Evolutionary conservation across 2,888 invertebrate species (phyloP).

Genomic region (Nomada fabriciana): DNA sequence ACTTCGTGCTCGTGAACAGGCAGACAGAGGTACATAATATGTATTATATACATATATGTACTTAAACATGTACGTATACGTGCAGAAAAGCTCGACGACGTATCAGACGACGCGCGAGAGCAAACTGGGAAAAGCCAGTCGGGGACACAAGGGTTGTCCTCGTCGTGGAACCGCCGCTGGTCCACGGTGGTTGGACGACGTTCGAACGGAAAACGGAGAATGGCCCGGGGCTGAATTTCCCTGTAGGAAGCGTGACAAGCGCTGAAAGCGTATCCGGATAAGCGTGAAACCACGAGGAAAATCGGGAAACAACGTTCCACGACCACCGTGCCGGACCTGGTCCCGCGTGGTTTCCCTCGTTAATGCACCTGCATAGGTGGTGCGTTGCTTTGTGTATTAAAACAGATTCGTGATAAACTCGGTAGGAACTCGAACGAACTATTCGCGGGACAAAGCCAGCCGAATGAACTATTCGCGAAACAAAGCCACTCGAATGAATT

Average conservation of each 20-base stretch:
- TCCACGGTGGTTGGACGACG: neutral
- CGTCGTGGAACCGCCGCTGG: too few species aligned
- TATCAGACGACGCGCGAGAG: neutral
- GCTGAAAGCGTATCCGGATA: conserved; percentile 62
- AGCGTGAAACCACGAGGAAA: conserved; percentile 63
- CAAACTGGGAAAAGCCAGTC: conserved; percentile 1
- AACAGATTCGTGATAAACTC: neutral
- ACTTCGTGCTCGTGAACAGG: neutral
- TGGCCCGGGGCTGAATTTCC: conserved; percentile 53
- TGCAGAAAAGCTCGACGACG: neutral
- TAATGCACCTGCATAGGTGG: conserved; percentile 26
- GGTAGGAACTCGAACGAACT: neutral
- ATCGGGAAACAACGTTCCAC: conserved; percentile 53
- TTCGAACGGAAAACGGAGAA: conserved; percentile 47
- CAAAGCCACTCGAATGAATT: conserved; percentile 2
- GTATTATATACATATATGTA: too few species aligned
- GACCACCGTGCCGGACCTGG: conserved; percentile 25
- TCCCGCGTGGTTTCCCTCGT: conserved; percentile 39
- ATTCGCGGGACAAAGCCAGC: neutral
- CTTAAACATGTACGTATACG: too few species aligned
- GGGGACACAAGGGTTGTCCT: neutral
- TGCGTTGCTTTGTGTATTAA: neutral
- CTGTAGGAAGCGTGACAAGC: conserved; percentile 47
- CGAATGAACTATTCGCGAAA: conserved; percentile 1
- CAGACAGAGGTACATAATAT: neutral